phyloP scores from a whole-genome alignment of 2,888 invertebrate species.

The Hyles lineata region DNA sequence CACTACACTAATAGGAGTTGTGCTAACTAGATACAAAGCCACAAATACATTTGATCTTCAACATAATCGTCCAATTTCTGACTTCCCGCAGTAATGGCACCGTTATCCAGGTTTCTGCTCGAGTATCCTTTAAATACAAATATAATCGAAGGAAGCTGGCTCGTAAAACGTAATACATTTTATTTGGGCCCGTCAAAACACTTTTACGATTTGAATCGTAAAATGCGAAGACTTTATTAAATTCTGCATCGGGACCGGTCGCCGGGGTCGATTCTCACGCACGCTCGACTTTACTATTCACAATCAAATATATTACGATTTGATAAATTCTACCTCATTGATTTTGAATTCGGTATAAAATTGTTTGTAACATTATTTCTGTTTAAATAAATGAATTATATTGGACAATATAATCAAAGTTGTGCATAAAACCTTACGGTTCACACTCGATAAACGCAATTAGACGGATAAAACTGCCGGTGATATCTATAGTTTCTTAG shows the following conservation, averaged over 20 bases:
- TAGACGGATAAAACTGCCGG: too few relatives aligned
- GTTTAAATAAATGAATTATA: not conserved
- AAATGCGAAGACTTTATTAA: conserved; percentile 69
- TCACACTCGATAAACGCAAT: too few relatives aligned
- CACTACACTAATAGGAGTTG: not conserved
- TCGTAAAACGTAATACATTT: conserved; percentile 53
- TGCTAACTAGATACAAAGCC: not conserved
- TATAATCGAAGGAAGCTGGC: conserved; percentile 33
- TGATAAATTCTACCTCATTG: not conserved
- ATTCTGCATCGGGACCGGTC: conserved; percentile 56
- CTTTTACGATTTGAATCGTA: conserved; percentile 67
- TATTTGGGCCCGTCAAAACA: conserved; percentile 52
- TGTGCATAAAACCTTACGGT: too few relatives aligned
- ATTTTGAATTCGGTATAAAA: not conserved
- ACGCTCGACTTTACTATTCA: conserved; percentile 31
- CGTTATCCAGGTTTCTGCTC: conserved; percentile 6
- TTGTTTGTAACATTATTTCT: not conserved
- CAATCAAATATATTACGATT: conserved; percentile 37
- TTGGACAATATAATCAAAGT: not conserved
- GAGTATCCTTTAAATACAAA: conserved; percentile 40
- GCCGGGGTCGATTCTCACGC: conserved; percentile 28
- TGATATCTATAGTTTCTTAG: too few relatives aligned
- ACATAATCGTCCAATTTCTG: not conserved
- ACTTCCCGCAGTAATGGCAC: not conserved
- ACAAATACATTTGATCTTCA: not conserved